Evolutionary conservation across 2,113 vertebrate species (phyloP).

Genomic region (Oriolus oriolus): DNA sequence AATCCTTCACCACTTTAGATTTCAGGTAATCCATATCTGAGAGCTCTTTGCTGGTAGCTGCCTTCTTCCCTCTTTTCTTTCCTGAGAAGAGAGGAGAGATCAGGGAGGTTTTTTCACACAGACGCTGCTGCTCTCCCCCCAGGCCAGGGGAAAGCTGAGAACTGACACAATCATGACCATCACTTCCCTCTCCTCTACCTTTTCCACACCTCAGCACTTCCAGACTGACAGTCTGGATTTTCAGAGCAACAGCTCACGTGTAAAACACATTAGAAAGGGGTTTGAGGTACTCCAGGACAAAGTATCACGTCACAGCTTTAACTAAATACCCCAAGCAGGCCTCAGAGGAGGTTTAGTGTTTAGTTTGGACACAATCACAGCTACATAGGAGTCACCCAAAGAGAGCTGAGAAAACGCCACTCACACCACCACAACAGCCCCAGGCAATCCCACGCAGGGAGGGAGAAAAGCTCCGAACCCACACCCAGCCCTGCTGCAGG

Average conservation of each 20-base stretch:
- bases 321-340: background rate
- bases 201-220: background rate
- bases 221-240: background rate
- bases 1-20: constrained; percentile 81
- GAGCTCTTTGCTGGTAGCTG: constrained; percentile 67
- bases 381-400: background rate
- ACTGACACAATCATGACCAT: background rate
- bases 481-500: background rate
- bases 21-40: constrained; percentile 96
- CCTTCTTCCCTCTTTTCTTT: constrained; percentile 8
- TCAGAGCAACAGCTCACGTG: rapidly evolving
- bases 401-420: background rate
- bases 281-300: background rate
- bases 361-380: background rate
- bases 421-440: background rate
- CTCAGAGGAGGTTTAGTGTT: background rate
- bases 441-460: rapidly evolving
- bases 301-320: background rate
- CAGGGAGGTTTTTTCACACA: background rate
- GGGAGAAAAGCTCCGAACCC: background rate
- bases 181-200: background rate
- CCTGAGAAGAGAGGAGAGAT: background rate
- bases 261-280: background rate
- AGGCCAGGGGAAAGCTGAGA: background rate
- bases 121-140: background rate